Evolutionary conservation across 1,140 invertebrate species (phyloP), one percentile per base, ranked within the genome.

Genomic region (Pteromalus puparum): DNA sequence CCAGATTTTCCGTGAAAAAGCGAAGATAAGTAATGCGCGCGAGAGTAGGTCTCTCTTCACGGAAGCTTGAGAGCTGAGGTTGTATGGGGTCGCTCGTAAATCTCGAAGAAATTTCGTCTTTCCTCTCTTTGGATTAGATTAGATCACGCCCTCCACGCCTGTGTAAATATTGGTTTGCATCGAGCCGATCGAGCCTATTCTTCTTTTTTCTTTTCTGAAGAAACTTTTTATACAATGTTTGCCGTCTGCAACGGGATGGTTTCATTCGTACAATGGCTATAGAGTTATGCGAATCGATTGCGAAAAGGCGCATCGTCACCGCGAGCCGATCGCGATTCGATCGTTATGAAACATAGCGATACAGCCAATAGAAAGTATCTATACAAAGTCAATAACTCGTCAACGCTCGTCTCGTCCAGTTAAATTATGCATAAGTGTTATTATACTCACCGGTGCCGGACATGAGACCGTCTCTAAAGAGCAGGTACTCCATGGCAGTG

Each of bases 391-490:
- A 53, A 53, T 42, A 42, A 42, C 48, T 53, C 48, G 48, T 48
- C 46, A 34, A 5, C 34, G 34, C 2, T 34, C 34, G 6, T 48
- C 46, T 48, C 46, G 46, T 34, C 34, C 5, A 7, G 7, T 42
- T 42, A 9, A 42, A 34, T 34, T 34, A 34, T 5, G 30, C 30
- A 34, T 34, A 34, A 34, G 30, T 34, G 30, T n/a, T n/a, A 5
- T 13, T 73, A n/a, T 67, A 86, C 88, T 90, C 84, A 95, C 96
- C 96, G 48, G 96, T 97, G 42, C 96, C 96, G 34, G 96, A 97
- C 97, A 97, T 97, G 0, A 97, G 93, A 0, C 97, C 97, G 92
- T 97, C 96, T 77, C 96, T 94, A 92, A 97, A 97, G 1, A 97
- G 93, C 26, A 97, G 91, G 89, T 97, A 97, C 89, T 97, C 96